Base-by-base conservation (phyloP, 2,113 vertebrate genomes). In the Rhizomys pruinosus region DNA sequence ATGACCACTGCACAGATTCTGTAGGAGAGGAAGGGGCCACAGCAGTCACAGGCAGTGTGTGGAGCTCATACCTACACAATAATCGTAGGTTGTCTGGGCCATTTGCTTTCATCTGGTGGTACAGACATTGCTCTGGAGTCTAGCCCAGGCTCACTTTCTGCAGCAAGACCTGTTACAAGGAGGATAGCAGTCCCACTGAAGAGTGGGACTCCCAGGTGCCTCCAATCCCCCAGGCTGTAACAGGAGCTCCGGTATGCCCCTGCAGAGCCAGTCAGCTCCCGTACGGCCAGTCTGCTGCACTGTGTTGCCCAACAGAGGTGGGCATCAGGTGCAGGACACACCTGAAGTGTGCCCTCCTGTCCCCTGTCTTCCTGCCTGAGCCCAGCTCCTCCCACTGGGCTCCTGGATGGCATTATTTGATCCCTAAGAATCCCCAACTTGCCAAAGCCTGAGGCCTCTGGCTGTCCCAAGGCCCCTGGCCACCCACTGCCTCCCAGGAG, bases 31-130 rank as follows among this genome's bases (percentile, higher is more conserved):
- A 32, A 39, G 9, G 34, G 64, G 32, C 42, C 34, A 7, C 12
- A 8, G 61, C 5, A 37, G 11, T 12, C 2, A 2, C 7, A 4
- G 25, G 42, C 37, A 37, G n/a, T 63, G 42, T 20, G 17, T 0
- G 4, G 37, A 12, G 12, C n/a, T 59, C 64, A 39, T 42, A 17
- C 17, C n/a, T 37, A 2, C 0, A 10, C 39, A 2, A 34, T 32
- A 34, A 59, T n/a, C 71, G 2, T 4, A 12, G 2, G 61, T 16
- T 0, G 3, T 57, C 4, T 0, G 11, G 57, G 10, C 0, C 0
- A 4, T 77, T n/a, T 16, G 17, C 27, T 27, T n/a, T 19, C 52
- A 69, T 73, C n/a, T 23, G 1, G 27, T 12, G 80, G 37, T 2
- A 0, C 10, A 13, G 27, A 20, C 0, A 0, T 27, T 23, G 8